Conservation (phyloP, 2,888 invertebrate genomes). For the Phaonia tiefii region DNA sequence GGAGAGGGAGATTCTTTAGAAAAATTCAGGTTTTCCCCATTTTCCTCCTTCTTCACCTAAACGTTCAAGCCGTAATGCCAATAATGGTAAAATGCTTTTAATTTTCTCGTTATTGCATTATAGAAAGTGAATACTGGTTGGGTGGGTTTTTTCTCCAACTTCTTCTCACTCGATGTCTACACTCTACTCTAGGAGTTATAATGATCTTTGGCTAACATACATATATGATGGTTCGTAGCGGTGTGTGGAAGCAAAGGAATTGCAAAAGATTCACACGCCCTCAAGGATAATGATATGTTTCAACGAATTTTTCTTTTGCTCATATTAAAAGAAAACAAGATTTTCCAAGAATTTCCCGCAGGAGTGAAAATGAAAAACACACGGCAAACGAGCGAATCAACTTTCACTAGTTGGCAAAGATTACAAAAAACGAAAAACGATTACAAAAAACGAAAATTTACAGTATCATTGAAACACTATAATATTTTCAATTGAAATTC, state of each 20-base stretch:
- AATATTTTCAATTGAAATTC: no score
- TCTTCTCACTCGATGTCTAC: no score
- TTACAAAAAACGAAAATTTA: no score
- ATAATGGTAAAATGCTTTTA: slow-evolving; percentile 65
- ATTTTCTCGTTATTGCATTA: slow-evolving; percentile 57
- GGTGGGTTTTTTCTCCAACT: slow-evolving; percentile 57
- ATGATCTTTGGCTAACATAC: background rate
- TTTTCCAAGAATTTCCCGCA: background rate
- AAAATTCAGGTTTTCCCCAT: slow-evolving; percentile 64
- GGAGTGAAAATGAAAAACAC: no score
- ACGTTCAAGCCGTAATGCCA: slow-evolving; percentile 46
- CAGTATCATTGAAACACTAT: no score
- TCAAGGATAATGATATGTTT: slow-evolving; percentile 57
- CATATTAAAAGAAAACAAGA: slow-evolving; percentile 28
- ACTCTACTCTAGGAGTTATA: background rate
- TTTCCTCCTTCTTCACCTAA: background rate
- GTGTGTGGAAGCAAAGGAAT: slow-evolving; percentile 8
- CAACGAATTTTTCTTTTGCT: background rate
- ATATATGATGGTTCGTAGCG: background rate
- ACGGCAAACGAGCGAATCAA: no score
- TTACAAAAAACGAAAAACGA: no score
- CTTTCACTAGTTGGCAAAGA: slow-evolving; percentile 6
- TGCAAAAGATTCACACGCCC: slow-evolving; percentile 65
- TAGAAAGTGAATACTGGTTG: slow-evolving; percentile 67
- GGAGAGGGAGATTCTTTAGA: slow-evolving; percentile 60